Conservation (phyloP, 2,797 vertebrate genomes). For the Peromyscus nudipes region DNA sequence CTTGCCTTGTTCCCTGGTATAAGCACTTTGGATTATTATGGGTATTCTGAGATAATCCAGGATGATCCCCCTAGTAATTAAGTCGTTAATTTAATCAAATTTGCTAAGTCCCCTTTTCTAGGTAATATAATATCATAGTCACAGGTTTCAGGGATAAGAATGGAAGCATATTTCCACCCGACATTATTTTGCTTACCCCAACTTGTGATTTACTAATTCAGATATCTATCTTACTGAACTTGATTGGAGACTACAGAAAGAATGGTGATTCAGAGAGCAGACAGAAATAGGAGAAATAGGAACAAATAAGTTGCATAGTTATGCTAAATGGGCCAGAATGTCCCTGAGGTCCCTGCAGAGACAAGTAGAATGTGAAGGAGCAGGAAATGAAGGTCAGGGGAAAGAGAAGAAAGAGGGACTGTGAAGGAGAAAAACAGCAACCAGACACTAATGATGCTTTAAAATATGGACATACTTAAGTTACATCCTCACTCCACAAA, state of each 20-base stretch:
- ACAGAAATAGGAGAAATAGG: neutral
- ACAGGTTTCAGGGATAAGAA: neutral
- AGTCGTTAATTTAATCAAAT: slow-evolving; percentile 43
- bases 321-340: neutral
- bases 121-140: neutral
- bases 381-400: neutral
- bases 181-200: neutral
- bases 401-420: neutral
- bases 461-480: slow-evolving; percentile 3
- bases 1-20: neutral
- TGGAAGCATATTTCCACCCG: neutral
- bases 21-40: neutral
- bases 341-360: neutral
- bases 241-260: neutral
- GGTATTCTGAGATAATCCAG: neutral
- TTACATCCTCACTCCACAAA: neutral
- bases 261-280: neutral
- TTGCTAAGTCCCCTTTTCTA: neutral
- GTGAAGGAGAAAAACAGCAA: neutral
- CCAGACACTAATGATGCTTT: neutral
- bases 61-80: neutral
- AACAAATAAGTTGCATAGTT: neutral
- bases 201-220: slow-evolving; percentile 10
- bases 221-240: neutral
- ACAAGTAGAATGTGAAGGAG: neutral